Evolutionary conservation across 2,888 invertebrate genomes (phyloP).

Genomic region (Mimumesa dahlbomi): DNA sequence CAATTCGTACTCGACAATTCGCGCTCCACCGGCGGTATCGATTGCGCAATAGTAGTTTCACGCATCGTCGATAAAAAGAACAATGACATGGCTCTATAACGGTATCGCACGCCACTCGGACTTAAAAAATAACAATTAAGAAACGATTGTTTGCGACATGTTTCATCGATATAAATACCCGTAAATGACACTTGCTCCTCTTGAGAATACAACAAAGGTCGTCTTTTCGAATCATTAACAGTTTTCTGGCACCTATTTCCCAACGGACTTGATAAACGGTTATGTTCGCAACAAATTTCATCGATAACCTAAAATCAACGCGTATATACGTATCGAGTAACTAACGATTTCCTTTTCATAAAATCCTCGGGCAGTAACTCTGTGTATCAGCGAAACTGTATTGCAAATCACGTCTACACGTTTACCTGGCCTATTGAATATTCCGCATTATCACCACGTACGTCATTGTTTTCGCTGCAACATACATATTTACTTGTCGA

Average conservation of each 20-base stretch:
- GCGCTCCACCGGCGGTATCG: conserved; percentile 27
- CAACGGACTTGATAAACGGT: no score
- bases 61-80: conserved; percentile 19
- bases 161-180: not conserved
- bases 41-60: conserved; percentile 28
- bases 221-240: no score
- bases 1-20: conserved; percentile 21
- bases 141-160: not conserved
- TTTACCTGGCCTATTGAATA: no score
- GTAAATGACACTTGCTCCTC: not conserved
- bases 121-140: not conserved
- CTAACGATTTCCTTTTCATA: no score
- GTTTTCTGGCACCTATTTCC: no score
- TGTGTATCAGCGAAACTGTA: no score
- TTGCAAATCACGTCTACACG: not conserved
- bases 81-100: conserved; percentile 11
- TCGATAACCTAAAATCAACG: no score
- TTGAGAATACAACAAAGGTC: no score
- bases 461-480: not conserved
- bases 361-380: no score
- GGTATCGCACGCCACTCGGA: not conserved
- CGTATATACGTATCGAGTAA: no score
- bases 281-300: no score
- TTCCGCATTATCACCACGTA: not conserved
- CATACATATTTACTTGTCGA: conserved; percentile 7